Percentiles rank a stretch among this genome's conserved stretches.
phyloP scores from a whole-genome alignment of 2,797 vertebrate genomes.

The Peromyscus attwateri region DNA sequence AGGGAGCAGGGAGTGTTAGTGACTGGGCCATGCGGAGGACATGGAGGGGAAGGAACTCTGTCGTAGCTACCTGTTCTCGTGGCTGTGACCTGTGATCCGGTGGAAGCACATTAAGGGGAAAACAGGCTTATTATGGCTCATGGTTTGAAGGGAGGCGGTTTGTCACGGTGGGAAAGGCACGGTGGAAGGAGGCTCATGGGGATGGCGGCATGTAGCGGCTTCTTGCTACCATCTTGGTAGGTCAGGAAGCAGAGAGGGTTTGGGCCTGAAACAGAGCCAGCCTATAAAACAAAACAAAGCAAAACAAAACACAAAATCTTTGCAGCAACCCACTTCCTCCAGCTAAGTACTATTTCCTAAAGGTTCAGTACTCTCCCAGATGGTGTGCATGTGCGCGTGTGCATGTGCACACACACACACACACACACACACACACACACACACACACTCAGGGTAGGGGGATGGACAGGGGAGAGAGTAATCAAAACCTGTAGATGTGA shows the following conservation, averaged over 20 bases:
- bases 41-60: no score
- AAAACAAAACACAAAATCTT: neutral
- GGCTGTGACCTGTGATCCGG: neutral
- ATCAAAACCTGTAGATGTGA: neutral
- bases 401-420: no score
- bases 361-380: neutral
- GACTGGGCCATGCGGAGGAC: accelerated
- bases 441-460: neutral
- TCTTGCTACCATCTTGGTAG: neutral
- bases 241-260: neutral
- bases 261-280: neutral
- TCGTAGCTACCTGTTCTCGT: neutral
- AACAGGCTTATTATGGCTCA: neutral
- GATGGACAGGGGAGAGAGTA: neutral
- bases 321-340: neutral
- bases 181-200: neutral
- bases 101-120: neutral
- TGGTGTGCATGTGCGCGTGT: no score
- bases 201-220: neutral
- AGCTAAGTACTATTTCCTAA: no score
- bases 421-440: neutral
- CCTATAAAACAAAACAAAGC: neutral
- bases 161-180: neutral
- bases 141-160: neutral
- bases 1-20: neutral